Percentiles rank a stretch among this genome's conserved stretches.
These are phyloP conservation scores for Pseudochirops corinnae DNA, from an alignment of 2,797 vertebrate genomes.

Conservation along the genomic window DNA sequence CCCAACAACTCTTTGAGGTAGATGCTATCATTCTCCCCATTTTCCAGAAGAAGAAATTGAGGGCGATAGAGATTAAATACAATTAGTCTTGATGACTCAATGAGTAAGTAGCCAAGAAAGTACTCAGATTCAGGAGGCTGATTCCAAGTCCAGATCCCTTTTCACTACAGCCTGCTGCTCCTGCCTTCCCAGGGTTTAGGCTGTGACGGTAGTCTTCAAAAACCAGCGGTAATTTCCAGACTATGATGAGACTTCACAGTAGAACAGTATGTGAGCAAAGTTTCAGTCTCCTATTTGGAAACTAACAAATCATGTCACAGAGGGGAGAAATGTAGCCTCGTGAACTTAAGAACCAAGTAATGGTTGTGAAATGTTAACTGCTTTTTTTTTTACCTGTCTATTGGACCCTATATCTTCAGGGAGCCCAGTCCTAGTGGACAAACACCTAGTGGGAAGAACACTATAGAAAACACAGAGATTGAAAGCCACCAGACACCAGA, in stretches of 20 bases:
- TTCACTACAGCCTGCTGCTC: neutral
- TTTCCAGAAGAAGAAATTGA: neutral
- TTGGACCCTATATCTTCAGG: neutral
- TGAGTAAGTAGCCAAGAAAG: neutral
- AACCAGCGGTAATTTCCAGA: neutral
- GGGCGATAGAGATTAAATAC: neutral
- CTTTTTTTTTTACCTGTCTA: neutral
- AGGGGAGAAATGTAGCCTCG: constrained; percentile 30
- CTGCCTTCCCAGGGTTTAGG: neutral
- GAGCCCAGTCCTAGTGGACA: neutral
- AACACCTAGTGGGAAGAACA: neutral
- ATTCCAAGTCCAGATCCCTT: neutral
- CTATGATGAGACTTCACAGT: neutral
- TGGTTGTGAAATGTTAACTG: constrained; percentile 38
- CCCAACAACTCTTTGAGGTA: neutral
- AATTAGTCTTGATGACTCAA: neutral
- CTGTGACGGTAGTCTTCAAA: neutral
- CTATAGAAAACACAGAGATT: neutral
- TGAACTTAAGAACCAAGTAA: neutral
- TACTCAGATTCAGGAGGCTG: neutral
- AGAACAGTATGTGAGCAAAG: neutral
- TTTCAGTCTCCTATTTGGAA: constrained; percentile 19
- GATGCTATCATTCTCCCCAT: neutral
- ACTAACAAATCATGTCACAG: constrained; percentile 16
- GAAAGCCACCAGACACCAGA: neutral